phyloP scores from a whole-genome alignment of 2,888 invertebrate species.

The Melipona bicolor region DNA sequence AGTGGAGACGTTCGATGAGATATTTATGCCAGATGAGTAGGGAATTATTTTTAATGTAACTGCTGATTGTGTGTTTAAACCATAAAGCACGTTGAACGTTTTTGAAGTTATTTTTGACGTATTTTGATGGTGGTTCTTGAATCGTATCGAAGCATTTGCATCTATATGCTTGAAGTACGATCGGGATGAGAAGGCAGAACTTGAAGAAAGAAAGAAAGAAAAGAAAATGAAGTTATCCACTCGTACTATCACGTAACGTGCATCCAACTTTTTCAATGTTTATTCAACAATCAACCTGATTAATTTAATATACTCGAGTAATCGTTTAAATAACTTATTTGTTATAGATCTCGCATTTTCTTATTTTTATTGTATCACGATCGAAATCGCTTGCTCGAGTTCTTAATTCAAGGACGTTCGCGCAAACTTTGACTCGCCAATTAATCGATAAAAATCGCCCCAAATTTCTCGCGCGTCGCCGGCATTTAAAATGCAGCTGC shows the following conservation, averaged over 20 bases:
- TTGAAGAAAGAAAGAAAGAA: too few relatives aligned
- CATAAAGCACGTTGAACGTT: background rate
- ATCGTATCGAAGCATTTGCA: background rate
- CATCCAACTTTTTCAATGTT: background rate
- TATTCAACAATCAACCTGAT: background rate
- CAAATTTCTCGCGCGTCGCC: conserved; percentile 3
- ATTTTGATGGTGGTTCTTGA: background rate
- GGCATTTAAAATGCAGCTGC: conserved; percentile 8
- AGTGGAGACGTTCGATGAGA: too few relatives aligned
- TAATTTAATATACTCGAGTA: too few relatives aligned
- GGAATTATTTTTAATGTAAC: background rate
- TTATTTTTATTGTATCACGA: background rate
- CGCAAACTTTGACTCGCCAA: too few relatives aligned
- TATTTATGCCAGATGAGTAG: background rate
- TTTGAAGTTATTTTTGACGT: background rate
- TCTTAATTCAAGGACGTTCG: background rate
- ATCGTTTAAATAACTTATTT: too few relatives aligned
- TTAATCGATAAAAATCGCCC: conserved; percentile 10
- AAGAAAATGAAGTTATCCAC: too few relatives aligned
- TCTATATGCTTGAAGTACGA: background rate
- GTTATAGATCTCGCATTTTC: background rate
- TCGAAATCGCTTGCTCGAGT: background rate
- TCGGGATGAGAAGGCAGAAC: background rate
- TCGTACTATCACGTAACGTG: too few relatives aligned
- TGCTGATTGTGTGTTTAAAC: conserved; percentile 5